A percentile compares a stretch with the other conserved stretches of the same genome.
Evolutionary conservation across 2,113 vertebrate species (phyloP).

Genomic region (Rutilus rutilus): DNA sequence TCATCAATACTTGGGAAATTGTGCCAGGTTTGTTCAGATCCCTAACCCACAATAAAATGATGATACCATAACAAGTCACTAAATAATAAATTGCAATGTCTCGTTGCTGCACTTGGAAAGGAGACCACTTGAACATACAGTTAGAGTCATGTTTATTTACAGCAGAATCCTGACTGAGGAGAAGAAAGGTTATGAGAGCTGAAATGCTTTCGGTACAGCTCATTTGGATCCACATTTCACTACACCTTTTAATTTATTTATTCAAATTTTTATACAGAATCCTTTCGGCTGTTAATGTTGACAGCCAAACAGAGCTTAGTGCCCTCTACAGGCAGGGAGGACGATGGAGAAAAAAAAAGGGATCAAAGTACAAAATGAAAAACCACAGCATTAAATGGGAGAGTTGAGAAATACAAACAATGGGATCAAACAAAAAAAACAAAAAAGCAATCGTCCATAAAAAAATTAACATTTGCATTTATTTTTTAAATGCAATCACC

Average conservation of each 20-base stretch:
- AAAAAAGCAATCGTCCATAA: slow-evolving; percentile 62
- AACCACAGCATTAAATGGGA: slow-evolving; percentile 61
- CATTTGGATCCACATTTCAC: slow-evolving; percentile 76
- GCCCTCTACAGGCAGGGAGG: slow-evolving; percentile 65
- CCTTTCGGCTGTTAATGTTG: slow-evolving; percentile 72
- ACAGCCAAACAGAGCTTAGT: slow-evolving; percentile 62
- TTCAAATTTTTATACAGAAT: slow-evolving; percentile 78
- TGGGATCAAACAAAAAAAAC: slow-evolving; percentile 42
- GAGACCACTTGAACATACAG: slow-evolving; percentile 67
- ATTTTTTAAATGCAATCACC: slow-evolving; percentile 58
- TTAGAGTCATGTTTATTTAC: slow-evolving; percentile 87
- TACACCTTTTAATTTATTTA: slow-evolving; percentile 81
- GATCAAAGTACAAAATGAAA: slow-evolving; percentile 58
- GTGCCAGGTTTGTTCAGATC: too few relatives aligned
- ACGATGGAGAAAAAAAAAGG: slow-evolving; percentile 46
- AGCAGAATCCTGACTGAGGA: slow-evolving; percentile 76
- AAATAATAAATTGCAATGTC: neutral
- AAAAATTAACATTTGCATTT: slow-evolving; percentile 52
- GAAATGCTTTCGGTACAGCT: slow-evolving; percentile 71
- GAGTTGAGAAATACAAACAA: slow-evolving; percentile 53
- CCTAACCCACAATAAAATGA: too few relatives aligned
- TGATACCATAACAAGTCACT: neutral
- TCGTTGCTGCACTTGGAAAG: slow-evolving; percentile 7
- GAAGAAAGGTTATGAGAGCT: slow-evolving; percentile 66
- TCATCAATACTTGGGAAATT: too few relatives aligned